Percentiles rank a stretch among this genome's conserved stretches.
These are phyloP conservation scores for Cephus nigrinus DNA, from an alignment of 2,888 invertebrate genomes.

Conservation along the genomic window DNA sequence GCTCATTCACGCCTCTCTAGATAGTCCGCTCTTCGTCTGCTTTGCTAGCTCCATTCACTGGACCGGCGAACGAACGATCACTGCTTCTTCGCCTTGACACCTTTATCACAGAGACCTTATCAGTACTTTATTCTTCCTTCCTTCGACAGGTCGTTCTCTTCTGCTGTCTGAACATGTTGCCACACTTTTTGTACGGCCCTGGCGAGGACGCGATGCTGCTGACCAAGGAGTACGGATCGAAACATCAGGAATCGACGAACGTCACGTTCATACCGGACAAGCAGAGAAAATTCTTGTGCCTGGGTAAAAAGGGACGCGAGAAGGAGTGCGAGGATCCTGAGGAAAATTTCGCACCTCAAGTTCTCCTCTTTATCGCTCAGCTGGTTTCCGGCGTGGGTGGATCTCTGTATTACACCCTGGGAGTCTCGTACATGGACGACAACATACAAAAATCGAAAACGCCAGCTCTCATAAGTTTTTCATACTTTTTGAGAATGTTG, in stretches of 20 bases:
- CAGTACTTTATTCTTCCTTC: background rate
- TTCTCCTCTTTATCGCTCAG: conserved; percentile 76
- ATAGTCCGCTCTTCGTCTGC: background rate
- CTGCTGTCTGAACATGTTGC: conserved; percentile 75
- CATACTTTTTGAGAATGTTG: conserved; percentile 76
- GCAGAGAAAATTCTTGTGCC: conserved; percentile 72
- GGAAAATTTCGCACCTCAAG: conserved; percentile 73
- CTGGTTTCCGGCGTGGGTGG: conserved; percentile 79
- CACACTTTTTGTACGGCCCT: conserved; percentile 77
- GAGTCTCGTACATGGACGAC: conserved; percentile 81
- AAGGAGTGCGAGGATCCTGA: conserved; percentile 68
- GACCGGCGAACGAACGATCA: conserved; percentile 41
- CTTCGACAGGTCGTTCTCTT: conserved; percentile 68
- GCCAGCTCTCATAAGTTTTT: conserved; percentile 77
- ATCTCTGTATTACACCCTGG: conserved; percentile 76
- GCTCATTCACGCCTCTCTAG: conserved; percentile 53
- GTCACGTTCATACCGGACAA: conserved; percentile 63
- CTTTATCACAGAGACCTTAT: background rate
- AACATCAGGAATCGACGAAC: conserved; percentile 60
- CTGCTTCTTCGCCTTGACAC: background rate
- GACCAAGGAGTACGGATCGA: conserved; percentile 72
- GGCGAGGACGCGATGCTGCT: conserved; percentile 75
- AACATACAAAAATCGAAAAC: conserved; percentile 81
- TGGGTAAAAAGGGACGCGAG: conserved; percentile 50
- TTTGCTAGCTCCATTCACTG: conserved; percentile 51